Percentiles rank a stretch among this genome's conserved stretches.
These are phyloP conservation scores for Crotalus viridis DNA, from an alignment of 2,113 vertebrate genomes.

Conservation along the genomic window DNA sequence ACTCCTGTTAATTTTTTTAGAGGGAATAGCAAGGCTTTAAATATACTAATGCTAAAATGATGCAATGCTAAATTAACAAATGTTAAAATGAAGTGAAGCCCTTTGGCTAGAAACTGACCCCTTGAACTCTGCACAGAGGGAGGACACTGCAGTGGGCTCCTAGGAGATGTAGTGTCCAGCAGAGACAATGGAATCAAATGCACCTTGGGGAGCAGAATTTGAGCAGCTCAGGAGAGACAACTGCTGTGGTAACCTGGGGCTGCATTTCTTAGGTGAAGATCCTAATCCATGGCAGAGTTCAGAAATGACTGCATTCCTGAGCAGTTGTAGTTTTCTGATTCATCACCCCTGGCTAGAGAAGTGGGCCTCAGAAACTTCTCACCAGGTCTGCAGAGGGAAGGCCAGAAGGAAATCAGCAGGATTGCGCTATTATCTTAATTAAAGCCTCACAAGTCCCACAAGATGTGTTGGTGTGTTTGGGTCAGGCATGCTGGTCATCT, in stretches of 20 bases:
- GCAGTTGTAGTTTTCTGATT: no score
- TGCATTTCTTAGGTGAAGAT: not conserved
- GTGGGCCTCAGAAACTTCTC: not conserved
- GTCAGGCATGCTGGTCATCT: not conserved
- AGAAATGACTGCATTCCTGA: no score
- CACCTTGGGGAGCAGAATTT: not conserved
- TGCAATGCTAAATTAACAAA: not conserved
- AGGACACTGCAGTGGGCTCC: not conserved
- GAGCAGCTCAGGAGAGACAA: not conserved
- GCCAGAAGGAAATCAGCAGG: not conserved
- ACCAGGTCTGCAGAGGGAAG: not conserved
- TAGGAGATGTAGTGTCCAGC: not conserved
- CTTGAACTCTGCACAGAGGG: no score
- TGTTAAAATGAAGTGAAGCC: not conserved
- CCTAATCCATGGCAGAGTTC: not conserved
- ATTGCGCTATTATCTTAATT: not conserved
- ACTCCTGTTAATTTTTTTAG: accelerated
- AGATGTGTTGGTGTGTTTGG: not conserved
- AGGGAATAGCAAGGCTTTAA: not conserved
- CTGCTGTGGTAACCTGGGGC: not conserved
- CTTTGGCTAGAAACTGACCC: not conserved
- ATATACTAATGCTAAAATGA: not conserved
- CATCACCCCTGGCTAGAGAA: not conserved
- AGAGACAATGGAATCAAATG: not conserved
- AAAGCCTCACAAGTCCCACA: not conserved